These are phyloP conservation scores for Spodoptera picta DNA, from an alignment of 2,888 invertebrate species.

Conservation along the genomic window DNA sequence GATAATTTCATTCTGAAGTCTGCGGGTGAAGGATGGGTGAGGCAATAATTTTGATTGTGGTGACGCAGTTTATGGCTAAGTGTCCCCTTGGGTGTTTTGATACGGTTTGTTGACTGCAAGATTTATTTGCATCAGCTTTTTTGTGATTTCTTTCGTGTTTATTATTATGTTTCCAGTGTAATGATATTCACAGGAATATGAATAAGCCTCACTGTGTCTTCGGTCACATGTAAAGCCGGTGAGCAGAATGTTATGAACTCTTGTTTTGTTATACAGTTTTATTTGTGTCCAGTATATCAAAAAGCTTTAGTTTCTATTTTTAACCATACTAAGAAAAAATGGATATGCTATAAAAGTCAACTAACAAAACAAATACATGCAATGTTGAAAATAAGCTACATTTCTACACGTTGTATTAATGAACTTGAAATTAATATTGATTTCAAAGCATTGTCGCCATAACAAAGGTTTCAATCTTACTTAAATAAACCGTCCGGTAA, in stretches of 20 bases:
- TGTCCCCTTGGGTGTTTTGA: conserved; percentile 48
- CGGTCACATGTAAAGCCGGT: no score
- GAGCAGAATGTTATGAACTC: no score
- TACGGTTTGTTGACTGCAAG: conserved; percentile 39
- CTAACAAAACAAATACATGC: no score
- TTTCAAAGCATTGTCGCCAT: conserved; percentile 15
- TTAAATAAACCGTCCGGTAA: conserved; percentile 24
- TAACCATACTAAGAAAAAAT: no score
- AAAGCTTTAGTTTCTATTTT: no score
- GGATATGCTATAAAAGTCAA: no score
- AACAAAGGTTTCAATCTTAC: conserved; percentile 20
- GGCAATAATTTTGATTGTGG: conserved; percentile 63
- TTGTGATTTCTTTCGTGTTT: conserved; percentile 24
- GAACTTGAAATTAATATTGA: conserved; percentile 4
- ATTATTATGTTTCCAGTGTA: conserved; percentile 14
- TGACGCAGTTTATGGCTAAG: conserved; percentile 43
- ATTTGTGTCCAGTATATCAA: no score
- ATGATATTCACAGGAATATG: conserved; percentile 12
- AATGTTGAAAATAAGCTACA: no score
- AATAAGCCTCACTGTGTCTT: no score
- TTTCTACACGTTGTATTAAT: not conserved
- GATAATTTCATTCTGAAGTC: conserved; percentile 77
- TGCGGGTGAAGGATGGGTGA: conserved; percentile 73
- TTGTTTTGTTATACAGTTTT: no score
- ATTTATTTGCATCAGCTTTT: conserved; percentile 40